Conservation (phyloP, 2,113 vertebrate genomes). For the Pseudopodoces humilis region DNA sequence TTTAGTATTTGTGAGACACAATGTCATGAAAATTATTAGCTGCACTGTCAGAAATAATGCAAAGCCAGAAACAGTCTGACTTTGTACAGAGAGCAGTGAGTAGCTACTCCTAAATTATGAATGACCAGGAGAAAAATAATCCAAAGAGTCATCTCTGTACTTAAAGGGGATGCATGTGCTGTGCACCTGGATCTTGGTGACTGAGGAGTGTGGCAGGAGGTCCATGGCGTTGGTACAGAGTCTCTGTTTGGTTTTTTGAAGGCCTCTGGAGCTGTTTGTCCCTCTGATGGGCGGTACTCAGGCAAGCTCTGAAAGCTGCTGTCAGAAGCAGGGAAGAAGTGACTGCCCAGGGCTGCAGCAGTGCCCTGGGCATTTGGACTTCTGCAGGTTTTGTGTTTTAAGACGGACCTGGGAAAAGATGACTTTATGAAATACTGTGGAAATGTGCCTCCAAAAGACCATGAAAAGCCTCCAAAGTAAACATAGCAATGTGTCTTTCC, state of each 20-base stretch:
- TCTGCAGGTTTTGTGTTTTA: neutral
- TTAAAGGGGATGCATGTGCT: neutral
- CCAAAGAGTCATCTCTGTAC: neutral
- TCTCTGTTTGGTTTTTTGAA: neutral
- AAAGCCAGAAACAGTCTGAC: neutral
- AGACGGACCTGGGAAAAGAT: neutral
- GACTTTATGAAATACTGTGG: neutral
- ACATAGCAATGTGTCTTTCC: neutral
- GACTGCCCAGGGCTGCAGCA: neutral
- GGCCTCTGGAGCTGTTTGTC: neutral
- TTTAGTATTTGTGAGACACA: neutral
- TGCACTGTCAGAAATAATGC: neutral
- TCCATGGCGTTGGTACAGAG: accelerated
- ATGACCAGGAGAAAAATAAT: neutral
- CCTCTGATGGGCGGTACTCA: neutral
- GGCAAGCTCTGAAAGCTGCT: neutral
- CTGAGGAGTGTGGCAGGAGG: too few species aligned
- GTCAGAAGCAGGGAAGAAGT: neutral
- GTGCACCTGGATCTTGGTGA: neutral
- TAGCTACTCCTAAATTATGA: neutral
- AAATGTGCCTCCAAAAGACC: neutral
- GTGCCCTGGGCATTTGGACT: accelerated
- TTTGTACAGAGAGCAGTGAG: neutral
- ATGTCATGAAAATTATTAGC: neutral
- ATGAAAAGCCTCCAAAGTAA: neutral